phyloP scores from a whole-genome alignment of 2,797 vertebrate genomes.

The Clarias fuscus region DNA sequence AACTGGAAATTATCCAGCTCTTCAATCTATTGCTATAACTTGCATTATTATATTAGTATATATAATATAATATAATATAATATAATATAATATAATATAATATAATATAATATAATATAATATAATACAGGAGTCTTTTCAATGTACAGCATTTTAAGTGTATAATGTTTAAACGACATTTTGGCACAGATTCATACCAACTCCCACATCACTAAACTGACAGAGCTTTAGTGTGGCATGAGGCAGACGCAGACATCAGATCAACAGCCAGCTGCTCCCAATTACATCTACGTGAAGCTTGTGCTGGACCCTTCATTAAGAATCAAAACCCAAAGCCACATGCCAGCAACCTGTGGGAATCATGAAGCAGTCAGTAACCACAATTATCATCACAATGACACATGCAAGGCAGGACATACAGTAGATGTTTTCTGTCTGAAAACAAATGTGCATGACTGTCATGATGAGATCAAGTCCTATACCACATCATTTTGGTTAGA shows the following conservation, averaged over 20 bases:
- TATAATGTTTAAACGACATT: constrained; percentile 27
- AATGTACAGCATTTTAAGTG: not conserved
- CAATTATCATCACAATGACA: constrained; percentile 27
- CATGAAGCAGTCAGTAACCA: constrained; percentile 37
- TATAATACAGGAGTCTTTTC: not conserved
- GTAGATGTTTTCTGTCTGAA: not conserved
- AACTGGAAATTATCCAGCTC: not conserved
- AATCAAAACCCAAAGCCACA: constrained; percentile 50
- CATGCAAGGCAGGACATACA: not conserved
- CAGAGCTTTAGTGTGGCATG: constrained; percentile 37
- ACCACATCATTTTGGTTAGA: not conserved
- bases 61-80: too few species aligned
- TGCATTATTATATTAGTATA: not conserved
- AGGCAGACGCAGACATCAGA: constrained; percentile 41
- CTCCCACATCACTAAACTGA: constrained; percentile 21
- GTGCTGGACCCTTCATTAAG: constrained; percentile 46
- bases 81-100: too few species aligned
- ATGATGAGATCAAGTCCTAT: not conserved
- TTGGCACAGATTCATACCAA: constrained; percentile 11
- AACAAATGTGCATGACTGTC: not conserved
- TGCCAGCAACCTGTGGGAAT: constrained; percentile 36
- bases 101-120: too few species aligned
- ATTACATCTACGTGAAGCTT: constrained; percentile 40
- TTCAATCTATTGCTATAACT: not conserved
- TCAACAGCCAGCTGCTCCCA: constrained; percentile 46